Conservation (phyloP, 2,888 invertebrate species). For the Bruchidius siliquastri region DNA sequence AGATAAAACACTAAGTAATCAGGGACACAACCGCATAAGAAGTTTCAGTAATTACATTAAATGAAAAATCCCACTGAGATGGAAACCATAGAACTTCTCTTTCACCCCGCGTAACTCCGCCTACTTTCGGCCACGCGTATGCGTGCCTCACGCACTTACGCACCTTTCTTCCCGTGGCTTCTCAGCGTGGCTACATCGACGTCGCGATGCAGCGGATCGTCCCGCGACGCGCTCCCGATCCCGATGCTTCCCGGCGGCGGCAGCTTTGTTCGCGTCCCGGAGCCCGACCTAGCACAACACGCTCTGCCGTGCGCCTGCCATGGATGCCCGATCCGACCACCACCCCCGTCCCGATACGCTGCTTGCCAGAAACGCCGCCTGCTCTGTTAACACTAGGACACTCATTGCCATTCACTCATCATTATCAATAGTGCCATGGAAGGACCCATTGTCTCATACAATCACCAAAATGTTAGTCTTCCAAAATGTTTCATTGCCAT, state of each 20-base stretch:
- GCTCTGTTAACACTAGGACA: constrained; percentile 3
- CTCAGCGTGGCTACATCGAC: constrained; percentile 11
- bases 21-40: too few species aligned
- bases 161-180: constrained; percentile 19
- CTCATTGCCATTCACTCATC: not conserved
- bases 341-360: constrained; percentile 13
- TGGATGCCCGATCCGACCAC: constrained; percentile 16
- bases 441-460: too few species aligned
- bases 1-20: too few species aligned
- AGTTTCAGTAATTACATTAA: too few species aligned
- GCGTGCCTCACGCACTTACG: constrained; percentile 19
- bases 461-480: too few species aligned
- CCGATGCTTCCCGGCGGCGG: constrained; percentile 9
- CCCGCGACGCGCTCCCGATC: constrained; percentile 17
- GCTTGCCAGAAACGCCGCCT: constrained; percentile 5
- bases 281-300: constrained; percentile 50
- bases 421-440: too few species aligned
- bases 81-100: constrained; percentile 4
- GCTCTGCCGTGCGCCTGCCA: constrained; percentile 40
- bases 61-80: too few species aligned
- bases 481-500: too few species aligned
- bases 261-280: constrained; percentile 39
- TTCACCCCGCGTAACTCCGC: constrained; percentile 17
- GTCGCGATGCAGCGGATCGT: constrained; percentile 37
- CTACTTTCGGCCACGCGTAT: constrained; percentile 9